Base-by-base conservation (phyloP, 2,888 invertebrate species). In the Phlogophora meticulosa region DNA sequence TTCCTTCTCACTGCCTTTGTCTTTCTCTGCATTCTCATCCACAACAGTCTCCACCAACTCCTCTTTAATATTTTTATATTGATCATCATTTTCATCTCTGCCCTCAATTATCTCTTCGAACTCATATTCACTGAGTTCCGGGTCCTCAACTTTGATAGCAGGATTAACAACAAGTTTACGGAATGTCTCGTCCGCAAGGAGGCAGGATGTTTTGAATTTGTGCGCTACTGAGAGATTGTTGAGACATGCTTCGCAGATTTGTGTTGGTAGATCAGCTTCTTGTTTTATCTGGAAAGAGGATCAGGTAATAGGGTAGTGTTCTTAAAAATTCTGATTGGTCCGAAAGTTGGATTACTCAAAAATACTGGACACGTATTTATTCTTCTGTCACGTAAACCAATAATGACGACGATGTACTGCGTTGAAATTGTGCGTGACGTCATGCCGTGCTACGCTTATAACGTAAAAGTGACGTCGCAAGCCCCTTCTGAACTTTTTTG, bases 191-290 rank as follows among this genome's bases (percentile, higher is more conserved):
- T 91, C 86, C 0, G 91, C 83, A 0, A 82, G 42, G 4, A 92
- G 38, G 42, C 90, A 92, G 4, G 82, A 76, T 0, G 78, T 84
- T 80, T 92, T 92, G 63, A 92, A 92, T 51, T 86, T 87, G 48
- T 86, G 67, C 0, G 92, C 89, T 1, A 85, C 56, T 0, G 83
- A 71, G 3, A 92, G 72, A 17, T 90, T 81, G 4, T 76, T 57
- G 0, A 85, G 63, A 22, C 92, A 92, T 5, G 24, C 36, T 2
- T 79, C 67, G 34, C 92, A 92, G 70, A 92, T 89, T 36, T 80
- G 76, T 28, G 82, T 72, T 0, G 91, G 90, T 0, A 89, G 52
- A 0, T 83, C 84, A 9, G 82, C 79, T 36, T 86, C 83, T 65
- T 81, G 70, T 66, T 68, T 81, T 36, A 68, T 71, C 85, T 81